Percentiles rank a stretch among this genome's conserved stretches.
Conservation (phyloP, 2,797 vertebrate genomes). For the Falco naumanni region DNA sequence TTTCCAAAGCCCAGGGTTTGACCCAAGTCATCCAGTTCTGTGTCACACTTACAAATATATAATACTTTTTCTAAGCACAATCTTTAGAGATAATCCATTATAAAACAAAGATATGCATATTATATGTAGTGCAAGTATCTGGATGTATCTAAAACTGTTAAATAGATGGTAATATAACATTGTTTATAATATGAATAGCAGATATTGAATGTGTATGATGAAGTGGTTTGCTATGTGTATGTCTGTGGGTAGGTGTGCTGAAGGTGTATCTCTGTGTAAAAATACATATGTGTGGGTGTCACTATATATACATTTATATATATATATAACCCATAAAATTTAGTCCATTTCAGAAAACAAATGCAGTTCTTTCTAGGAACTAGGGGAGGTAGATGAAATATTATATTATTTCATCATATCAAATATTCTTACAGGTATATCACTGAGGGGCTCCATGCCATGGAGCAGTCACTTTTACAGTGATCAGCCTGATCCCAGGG, state of each 20-base stretch:
- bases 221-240: neutral
- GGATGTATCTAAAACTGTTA: neutral
- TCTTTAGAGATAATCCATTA: neutral
- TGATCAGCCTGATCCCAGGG: neutral
- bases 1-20: neutral
- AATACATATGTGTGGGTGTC: neutral
- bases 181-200: neutral
- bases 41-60: neutral
- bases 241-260: neutral
- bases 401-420: neutral
- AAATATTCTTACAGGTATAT: neutral
- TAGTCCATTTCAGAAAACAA: neutral
- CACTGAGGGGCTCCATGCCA: neutral
- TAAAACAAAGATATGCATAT: neutral
- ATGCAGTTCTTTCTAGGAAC: neutral
- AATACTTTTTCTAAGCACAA: neutral
- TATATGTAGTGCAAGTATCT: neutral
- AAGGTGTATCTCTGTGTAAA: neutral
- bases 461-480: neutral
- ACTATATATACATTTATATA: neutral
- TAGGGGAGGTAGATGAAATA: neutral
- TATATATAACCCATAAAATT: neutral
- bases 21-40: neutral
- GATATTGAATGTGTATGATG: neutral
- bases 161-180: neutral